Evolutionary conservation across 1,140 invertebrate species (phyloP), one percentile per base, ranked within the genome.

Genomic region (Euwallacea similis): DNA sequence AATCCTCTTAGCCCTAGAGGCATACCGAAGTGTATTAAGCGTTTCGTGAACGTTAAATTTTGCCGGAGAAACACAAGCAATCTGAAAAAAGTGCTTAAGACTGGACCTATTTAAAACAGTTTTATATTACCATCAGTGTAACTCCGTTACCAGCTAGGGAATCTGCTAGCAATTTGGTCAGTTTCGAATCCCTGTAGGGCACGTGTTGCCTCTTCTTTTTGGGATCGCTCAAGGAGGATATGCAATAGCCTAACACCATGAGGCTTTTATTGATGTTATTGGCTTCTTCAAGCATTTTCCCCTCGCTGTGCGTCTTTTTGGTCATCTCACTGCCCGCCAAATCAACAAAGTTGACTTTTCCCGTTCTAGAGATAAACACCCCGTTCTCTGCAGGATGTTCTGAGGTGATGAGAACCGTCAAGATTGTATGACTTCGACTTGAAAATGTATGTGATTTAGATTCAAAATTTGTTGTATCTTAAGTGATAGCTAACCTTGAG

Each of bases 201-300:
- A 98, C 95, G 78, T 96, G 93, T 0, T 91, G 92, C 67, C 84
- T 85, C 73, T 92, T 90, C 73, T 91, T 91, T 76, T 91, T 93
- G 1, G 87, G 84, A 80, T 97, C 94, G 73, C 94, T 96, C 60
- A 97, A 80, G 42, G 94, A 93, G 9, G 94, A 89, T 79, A 97
- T 97, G 76, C 97, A 98, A 79, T 98, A 98, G 43, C 95, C 93
- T 72, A 99, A 84, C 2, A 98, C 97, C 88, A 98, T 97, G 0
- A 96, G 84, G 76, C 96, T 98, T 76, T 98, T 94, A 80, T 98
- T 98, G 71, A 98, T 98, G 79, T 96, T 97, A 79, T 97, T 97
- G 0, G 95, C 95, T 82, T 98, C 96, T 79, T 95, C 92, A 62
- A 96, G 82, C 0, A 93, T 95, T 79, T 95, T 95, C 1, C 93